Evolutionary conservation across 2,797 vertebrate species (phyloP).

Genomic region (Falco biarmicus): DNA sequence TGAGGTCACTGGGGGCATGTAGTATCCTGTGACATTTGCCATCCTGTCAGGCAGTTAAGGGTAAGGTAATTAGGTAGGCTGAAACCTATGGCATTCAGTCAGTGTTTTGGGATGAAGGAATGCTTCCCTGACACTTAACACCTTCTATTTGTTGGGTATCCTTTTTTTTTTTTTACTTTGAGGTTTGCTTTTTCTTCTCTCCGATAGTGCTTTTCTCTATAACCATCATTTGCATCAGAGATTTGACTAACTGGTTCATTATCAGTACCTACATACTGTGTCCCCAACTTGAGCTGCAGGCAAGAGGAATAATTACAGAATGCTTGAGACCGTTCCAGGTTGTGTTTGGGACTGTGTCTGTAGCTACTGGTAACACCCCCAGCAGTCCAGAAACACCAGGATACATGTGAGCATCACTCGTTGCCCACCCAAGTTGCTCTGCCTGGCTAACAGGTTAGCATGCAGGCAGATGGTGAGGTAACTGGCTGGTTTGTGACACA

Average conservation of each 20-base stretch:
- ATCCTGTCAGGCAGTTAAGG: not conserved
- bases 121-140: not conserved
- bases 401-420: not conserved
- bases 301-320: not conserved
- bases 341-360: not conserved
- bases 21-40: not conserved
- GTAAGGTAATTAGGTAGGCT: not conserved
- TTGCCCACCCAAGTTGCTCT: not conserved
- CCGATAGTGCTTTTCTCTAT: not conserved
- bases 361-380: not conserved
- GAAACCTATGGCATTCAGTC: not conserved
- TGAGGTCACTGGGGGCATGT: rapidly evolving
- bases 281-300: not conserved
- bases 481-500: not conserved
- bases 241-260: not conserved
- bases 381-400: not conserved
- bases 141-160: not conserved
- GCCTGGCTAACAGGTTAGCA: not conserved
- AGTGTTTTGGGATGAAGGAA: not conserved
- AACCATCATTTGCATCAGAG: not conserved
- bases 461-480: not conserved
- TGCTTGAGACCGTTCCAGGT: not conserved
- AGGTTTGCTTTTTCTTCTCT: not conserved
- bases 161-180: not conserved
- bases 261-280: not conserved